phyloP scores from a whole-genome alignment of 2,888 invertebrate species.

The Sphaeridia pumilis region DNA sequence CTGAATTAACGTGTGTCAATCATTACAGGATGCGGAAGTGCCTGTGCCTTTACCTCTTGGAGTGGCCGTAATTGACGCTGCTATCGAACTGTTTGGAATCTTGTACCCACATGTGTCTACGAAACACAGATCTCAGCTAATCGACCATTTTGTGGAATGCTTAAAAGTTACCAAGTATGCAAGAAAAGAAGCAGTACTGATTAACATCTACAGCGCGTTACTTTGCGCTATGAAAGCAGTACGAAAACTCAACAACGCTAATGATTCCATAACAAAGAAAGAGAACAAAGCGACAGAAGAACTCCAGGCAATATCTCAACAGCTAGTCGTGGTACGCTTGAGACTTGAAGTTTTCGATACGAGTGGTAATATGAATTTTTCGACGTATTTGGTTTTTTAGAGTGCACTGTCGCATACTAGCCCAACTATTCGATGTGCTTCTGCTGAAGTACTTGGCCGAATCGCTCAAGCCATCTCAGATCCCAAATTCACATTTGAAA shows the following conservation, averaged over 20 bases:
- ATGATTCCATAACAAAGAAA: constrained; percentile 54
- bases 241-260: constrained; percentile 65
- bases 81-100: constrained; percentile 81
- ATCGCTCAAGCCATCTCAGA: constrained; percentile 82
- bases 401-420: constrained; percentile 43
- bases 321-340: constrained; percentile 25
- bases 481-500: constrained; percentile 72
- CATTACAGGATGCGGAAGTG: constrained; percentile 46
- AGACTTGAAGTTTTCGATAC: not conserved
- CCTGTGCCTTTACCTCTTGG: constrained; percentile 82
- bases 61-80: constrained; percentile 90
- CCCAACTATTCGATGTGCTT: constrained; percentile 70
- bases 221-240: constrained; percentile 73
- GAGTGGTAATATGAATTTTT: not conserved
- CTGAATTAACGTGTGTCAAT: not conserved
- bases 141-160: constrained; percentile 92
- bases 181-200: constrained; percentile 86
- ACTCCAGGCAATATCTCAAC: constrained; percentile 29
- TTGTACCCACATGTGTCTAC: constrained; percentile 89
- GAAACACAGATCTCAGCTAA: constrained; percentile 93
- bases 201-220: constrained; percentile 91
- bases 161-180: constrained; percentile 62
- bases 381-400: constrained; percentile 33
- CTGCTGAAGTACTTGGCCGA: constrained; percentile 87
- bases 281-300: constrained; percentile 50